Evolutionary conservation across 53 echinoderm and acorn worm genomes (phyloP).

Genomic region (Holothuria scabra): DNA sequence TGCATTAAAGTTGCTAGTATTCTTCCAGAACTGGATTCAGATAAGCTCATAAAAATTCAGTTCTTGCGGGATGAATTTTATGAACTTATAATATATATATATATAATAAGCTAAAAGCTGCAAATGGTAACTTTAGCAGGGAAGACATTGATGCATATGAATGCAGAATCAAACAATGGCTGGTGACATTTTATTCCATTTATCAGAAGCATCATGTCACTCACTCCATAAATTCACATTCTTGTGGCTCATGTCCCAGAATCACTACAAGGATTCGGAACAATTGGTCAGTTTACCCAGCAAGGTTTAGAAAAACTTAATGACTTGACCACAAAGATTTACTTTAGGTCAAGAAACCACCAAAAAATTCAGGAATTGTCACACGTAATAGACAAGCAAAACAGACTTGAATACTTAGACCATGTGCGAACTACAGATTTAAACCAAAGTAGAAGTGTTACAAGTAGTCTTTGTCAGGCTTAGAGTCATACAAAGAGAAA

Average conservation of each 20-base stretch:
- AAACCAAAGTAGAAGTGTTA: neutral
- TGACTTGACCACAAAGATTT: slow-evolving; percentile 46
- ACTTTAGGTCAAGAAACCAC: slow-evolving; percentile 48
- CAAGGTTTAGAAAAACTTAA: slow-evolving; percentile 59
- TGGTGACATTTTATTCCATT: slow-evolving; percentile 29
- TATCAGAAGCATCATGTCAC: slow-evolving; percentile 53
- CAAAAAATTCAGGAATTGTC: slow-evolving; percentile 27
- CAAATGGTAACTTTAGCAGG: slow-evolving; percentile 35
- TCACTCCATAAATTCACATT: slow-evolving; percentile 51
- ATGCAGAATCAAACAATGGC: slow-evolving; percentile 35
- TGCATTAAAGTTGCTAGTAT: slow-evolving; percentile 45
- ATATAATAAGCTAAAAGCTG: slow-evolving; percentile 6
- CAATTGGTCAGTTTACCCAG: slow-evolving; percentile 50
- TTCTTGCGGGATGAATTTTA: slow-evolving; percentile 44
- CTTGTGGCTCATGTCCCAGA: slow-evolving; percentile 55
- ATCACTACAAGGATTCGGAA: slow-evolving; percentile 14
- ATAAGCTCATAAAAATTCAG: slow-evolving; percentile 38
- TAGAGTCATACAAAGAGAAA: slow-evolving; percentile 22
- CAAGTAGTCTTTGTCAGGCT: slow-evolving; percentile 3
- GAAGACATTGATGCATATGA: slow-evolving; percentile 38
- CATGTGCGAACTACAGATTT: slow-evolving; percentile 7
- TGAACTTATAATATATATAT: no score
- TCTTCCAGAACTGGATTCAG: slow-evolving; percentile 34
- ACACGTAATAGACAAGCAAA: slow-evolving; percentile 49
- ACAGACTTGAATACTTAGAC: slow-evolving; percentile 30